A percentile compares a stretch with the other conserved stretches of the same genome.
Evolutionary conservation across 2,113 vertebrate genomes (phyloP).

Genomic region (Ceyx melanurus): DNA sequence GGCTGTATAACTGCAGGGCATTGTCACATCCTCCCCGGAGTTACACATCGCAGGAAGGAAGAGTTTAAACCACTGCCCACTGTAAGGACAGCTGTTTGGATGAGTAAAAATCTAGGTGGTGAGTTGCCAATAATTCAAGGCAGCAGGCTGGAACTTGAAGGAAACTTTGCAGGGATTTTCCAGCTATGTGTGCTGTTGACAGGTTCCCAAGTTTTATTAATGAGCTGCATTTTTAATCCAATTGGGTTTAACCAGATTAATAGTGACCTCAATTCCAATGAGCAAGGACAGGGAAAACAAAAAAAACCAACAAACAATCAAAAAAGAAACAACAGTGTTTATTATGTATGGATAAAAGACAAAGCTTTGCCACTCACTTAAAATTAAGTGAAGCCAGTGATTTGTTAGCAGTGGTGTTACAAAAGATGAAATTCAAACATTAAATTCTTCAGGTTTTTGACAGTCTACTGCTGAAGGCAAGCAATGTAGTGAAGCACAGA

Average conservation of each 20-base stretch:
- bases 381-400: background rate
- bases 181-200: background rate
- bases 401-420: background rate
- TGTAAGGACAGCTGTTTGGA: background rate
- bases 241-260: background rate
- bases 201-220: background rate
- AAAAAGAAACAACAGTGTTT: background rate
- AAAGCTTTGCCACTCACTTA: background rate
- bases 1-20: background rate
- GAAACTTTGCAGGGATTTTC: background rate
- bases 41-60: rapidly evolving
- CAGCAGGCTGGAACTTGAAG: background rate
- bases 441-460: background rate
- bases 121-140: background rate
- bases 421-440: background rate
- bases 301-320: background rate
- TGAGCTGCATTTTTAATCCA: background rate
- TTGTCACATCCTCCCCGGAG: background rate
- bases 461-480: background rate
- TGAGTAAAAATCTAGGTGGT: background rate
- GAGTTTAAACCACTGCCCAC: background rate
- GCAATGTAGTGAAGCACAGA: background rate
- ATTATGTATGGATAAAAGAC: background rate
- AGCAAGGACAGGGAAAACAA: background rate
- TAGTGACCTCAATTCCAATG: background rate